A percentile compares a stretch with the other conserved stretches of the same genome.
phyloP scores from a whole-genome alignment of 2,113 vertebrate species.

The Cebidichthys violaceus region DNA sequence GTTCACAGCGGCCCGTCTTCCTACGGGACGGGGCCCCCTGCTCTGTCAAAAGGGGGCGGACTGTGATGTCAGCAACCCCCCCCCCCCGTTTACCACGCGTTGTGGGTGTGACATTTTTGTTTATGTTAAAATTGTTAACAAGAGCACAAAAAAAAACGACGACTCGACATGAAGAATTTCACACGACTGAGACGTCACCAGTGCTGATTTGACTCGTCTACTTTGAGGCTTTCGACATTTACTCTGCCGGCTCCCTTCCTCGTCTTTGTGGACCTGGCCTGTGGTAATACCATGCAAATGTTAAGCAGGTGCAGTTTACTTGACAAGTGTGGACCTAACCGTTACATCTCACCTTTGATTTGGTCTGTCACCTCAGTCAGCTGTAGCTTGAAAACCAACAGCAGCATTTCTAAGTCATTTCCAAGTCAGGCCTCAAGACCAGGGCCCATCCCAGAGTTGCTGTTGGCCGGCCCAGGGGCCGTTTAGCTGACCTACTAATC shows the following conservation, averaged over 20 bases:
- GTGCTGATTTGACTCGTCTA: too few species aligned
- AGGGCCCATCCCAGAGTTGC: background rate
- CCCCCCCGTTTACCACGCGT: background rate
- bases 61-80: background rate
- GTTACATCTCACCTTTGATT: slow-evolving; percentile 65
- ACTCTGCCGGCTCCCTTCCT: slow-evolving; percentile 10
- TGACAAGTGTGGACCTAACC: slow-evolving; percentile 42
- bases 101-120: too few species aligned
- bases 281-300: slow-evolving; percentile 70
- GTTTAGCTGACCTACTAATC: slow-evolving; percentile 63
- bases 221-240: too few species aligned
- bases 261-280: slow-evolving; percentile 29
- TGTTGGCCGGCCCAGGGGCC: slow-evolving; percentile 26
- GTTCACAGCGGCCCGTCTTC: too few species aligned
- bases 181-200: too few species aligned
- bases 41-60: too few species aligned
- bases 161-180: too few species aligned
- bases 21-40: too few species aligned
- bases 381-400: slow-evolving; percentile 49
- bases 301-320: slow-evolving; percentile 45
- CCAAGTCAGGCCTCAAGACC: slow-evolving; percentile 22
- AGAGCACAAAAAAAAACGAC: too few species aligned
- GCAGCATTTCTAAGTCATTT: slow-evolving; percentile 33
- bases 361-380: slow-evolving; percentile 48
- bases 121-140: too few species aligned